These are phyloP conservation scores for western clawed frog (Xenopus tropicalis) DNA, from an alignment of 2,113 vertebrate genomes.

Conservation along the genomic window DNA sequence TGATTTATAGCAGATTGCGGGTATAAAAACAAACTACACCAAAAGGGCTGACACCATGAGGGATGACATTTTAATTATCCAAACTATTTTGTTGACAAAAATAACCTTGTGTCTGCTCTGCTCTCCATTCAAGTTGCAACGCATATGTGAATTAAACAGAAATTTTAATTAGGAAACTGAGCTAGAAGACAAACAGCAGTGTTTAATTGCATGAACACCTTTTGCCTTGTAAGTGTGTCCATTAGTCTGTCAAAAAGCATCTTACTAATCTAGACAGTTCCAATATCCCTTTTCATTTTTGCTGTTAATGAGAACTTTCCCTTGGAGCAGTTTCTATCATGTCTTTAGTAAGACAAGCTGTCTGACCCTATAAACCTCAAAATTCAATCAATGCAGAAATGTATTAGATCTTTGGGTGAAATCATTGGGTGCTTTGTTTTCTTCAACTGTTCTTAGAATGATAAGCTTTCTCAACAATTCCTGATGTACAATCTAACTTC, in stretches of 20 bases:
- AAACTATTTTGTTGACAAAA: constrained; percentile 23
- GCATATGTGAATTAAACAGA: constrained; percentile 36
- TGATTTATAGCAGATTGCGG: constrained; percentile 8
- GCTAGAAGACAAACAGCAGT: constrained; percentile 20
- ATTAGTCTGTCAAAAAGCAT: constrained; percentile 7
- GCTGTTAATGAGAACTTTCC: constrained; percentile 5
- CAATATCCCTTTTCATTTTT: constrained; percentile 33
- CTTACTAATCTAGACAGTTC: constrained; percentile 33
- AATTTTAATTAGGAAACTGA: constrained; percentile 36
- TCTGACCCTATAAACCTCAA: too few species aligned
- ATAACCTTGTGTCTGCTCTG: constrained; percentile 9
- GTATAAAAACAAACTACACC: not conserved
- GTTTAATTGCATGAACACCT: constrained; percentile 42
- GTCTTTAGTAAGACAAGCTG: too few species aligned
- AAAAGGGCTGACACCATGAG: constrained; percentile 13
- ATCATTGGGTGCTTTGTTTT: too few species aligned
- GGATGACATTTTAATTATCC: constrained; percentile 33
- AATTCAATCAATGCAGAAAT: too few species aligned
- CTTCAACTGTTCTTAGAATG: too few species aligned
- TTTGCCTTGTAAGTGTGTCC: constrained; percentile 28
- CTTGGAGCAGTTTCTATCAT: too few species aligned
- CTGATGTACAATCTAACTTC: too few species aligned
- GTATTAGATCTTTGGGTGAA: too few species aligned
- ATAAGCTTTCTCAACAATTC: too few species aligned
- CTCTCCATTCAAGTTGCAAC: constrained; percentile 16